phyloP scores from a whole-genome alignment of 2,888 invertebrate genomes.

The Spodoptera littoralis region DNA sequence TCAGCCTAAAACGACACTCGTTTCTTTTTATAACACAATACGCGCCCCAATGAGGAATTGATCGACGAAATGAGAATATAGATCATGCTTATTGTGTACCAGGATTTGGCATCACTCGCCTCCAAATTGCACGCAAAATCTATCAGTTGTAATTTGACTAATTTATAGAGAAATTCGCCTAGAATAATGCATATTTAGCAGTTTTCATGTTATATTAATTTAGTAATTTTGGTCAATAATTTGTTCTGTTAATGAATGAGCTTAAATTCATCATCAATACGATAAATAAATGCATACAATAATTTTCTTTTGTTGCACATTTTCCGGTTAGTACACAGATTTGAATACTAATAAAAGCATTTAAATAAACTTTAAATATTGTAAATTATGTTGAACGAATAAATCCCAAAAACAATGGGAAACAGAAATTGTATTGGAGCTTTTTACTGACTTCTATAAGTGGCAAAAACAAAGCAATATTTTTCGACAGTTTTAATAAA shows the following conservation, averaged over 20 bases:
- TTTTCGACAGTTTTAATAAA: too few species aligned
- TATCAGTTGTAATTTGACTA: conserved; percentile 28
- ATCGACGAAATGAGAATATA: conserved; percentile 42
- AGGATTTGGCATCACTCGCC: conserved; percentile 14
- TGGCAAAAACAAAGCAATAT: background rate
- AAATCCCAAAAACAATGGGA: too few species aligned
- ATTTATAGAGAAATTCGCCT: conserved; percentile 29
- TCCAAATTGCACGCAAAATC: conserved; percentile 16
- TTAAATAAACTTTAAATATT: background rate
- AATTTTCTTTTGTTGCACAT: background rate
- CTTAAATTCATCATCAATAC: background rate
- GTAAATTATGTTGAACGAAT: too few species aligned
- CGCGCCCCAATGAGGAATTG: conserved; percentile 46
- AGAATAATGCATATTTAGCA: conserved; percentile 36
- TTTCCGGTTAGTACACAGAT: background rate
- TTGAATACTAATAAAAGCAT: background rate
- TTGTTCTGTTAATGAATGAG: conserved; percentile 17
- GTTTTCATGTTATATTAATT: conserved; percentile 38
- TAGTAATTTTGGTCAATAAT: conserved; percentile 22
- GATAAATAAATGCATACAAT: conserved; percentile 2
- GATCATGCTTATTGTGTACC: conserved; percentile 41
- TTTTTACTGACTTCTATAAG: too few species aligned
- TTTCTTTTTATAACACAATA: conserved; percentile 53
- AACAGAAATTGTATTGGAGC: too few species aligned
- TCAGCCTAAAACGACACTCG: conserved; percentile 44